These are phyloP conservation scores for Nibea coibor DNA, from an alignment of 2,113 vertebrate genomes.

Conservation along the genomic window DNA sequence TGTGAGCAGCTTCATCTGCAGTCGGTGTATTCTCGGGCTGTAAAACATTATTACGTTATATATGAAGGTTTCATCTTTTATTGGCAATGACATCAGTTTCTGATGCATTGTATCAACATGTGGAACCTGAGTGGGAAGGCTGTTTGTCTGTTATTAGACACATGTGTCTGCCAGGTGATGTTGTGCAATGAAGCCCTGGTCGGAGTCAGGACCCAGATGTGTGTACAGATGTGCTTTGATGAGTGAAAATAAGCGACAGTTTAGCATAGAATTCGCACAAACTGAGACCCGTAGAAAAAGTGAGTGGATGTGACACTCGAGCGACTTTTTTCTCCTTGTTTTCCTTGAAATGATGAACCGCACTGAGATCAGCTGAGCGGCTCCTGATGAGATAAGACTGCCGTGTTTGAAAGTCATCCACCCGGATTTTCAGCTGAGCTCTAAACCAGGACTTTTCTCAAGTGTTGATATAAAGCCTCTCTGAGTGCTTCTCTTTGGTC, in stretches of 20 bases:
- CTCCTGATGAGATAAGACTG: not conserved
- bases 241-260: conserved; percentile 7
- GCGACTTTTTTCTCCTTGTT: not conserved
- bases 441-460: not conserved
- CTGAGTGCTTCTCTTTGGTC: conserved; percentile 31
- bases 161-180: conserved; percentile 62
- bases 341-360: conserved; percentile 3
- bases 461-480: conserved; percentile 50
- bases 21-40: not conserved
- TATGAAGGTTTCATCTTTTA: not conserved
- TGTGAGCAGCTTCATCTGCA: not conserved
- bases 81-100: not conserved
- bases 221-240: conserved; percentile 40
- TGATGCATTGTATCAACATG: not conserved
- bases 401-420: not conserved
- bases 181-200: conserved; percentile 24
- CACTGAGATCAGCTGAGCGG: not conserved
- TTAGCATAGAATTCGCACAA: conserved; percentile 8
- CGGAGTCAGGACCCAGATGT: conserved; percentile 59
- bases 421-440: conserved; percentile 2
- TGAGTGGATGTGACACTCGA: not conserved
- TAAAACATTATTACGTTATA: not conserved
- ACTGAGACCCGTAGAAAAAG: not conserved
- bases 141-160: conserved; percentile 6
- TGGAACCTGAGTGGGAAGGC: not conserved